Evolutionary conservation across 2,888 invertebrate species (phyloP).

Genomic region (Cheilosia soror): DNA sequence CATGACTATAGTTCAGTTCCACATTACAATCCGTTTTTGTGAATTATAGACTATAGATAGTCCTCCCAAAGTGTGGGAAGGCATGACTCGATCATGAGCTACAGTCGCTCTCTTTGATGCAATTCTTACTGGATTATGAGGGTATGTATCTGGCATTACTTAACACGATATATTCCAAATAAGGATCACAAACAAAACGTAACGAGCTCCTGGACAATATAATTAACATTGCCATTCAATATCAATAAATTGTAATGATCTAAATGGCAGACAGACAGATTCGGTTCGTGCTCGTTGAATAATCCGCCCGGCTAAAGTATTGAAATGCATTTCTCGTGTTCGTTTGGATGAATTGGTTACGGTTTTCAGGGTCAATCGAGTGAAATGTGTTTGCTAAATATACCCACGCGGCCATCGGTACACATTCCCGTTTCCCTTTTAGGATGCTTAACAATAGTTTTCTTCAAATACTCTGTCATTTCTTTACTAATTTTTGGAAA

Average conservation of each 20-base stretch:
- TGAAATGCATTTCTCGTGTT: slow-evolving; percentile 58
- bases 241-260: slow-evolving; percentile 63
- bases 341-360: slow-evolving; percentile 49
- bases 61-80: slow-evolving; percentile 19
- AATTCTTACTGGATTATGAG: slow-evolving; percentile 46
- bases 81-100: slow-evolving; percentile 21
- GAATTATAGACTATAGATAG: neutral
- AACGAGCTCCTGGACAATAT: slow-evolving; percentile 61
- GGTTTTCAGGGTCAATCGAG: slow-evolving; percentile 51
- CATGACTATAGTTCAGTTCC: slow-evolving; percentile 22
- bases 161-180: slow-evolving; percentile 30
- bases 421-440: neutral
- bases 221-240: slow-evolving; percentile 69
- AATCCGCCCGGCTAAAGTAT: slow-evolving; percentile 53
- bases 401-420: slow-evolving; percentile 11
- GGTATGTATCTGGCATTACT: slow-evolving; percentile 52
- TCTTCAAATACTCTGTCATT: slow-evolving; percentile 1
- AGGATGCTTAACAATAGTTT: neutral
- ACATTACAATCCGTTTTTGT: slow-evolving; percentile 33
- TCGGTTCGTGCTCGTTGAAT: slow-evolving; percentile 62
- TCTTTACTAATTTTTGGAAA: slow-evolving; percentile 21
- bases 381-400: slow-evolving; percentile 33
- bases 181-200: slow-evolving; percentile 34
- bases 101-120: slow-evolving; percentile 65
- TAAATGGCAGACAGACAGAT: slow-evolving; percentile 36